Evolutionary conservation across 2,888 invertebrate genomes (phyloP).

Genomic region (Lumbricus terrestris): DNA sequence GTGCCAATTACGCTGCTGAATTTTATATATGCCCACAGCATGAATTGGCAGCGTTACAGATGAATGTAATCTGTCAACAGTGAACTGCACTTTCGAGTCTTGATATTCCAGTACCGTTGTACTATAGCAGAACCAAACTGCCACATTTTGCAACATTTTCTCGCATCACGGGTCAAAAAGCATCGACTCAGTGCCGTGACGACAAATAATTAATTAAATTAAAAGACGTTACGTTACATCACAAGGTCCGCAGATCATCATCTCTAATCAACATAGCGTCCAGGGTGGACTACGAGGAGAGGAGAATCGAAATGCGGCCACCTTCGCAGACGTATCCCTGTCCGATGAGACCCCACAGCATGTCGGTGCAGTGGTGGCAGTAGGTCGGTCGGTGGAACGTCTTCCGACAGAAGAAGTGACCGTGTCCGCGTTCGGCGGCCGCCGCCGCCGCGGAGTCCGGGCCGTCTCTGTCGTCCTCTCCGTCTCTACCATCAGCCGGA

Average conservation of each 20-base stretch:
- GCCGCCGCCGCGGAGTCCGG: slow-evolving; percentile 8
- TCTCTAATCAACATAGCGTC: slow-evolving; percentile 11
- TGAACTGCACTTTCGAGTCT: background rate
- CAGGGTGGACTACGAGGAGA: slow-evolving; percentile 8
- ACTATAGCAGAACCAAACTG: background rate
- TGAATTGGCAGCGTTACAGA: background rate
- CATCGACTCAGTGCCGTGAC: background rate
- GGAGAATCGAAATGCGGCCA: slow-evolving; percentile 16
- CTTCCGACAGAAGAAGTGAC: slow-evolving; percentile 99
- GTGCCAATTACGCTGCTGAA: background rate
- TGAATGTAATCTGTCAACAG: background rate
- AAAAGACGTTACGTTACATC: background rate
- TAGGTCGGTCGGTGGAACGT: slow-evolving; percentile 99
- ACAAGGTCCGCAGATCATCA: background rate
- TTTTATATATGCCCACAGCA: background rate
- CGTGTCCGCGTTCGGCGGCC: slow-evolving; percentile 58
- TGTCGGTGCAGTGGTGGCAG: slow-evolving; percentile 99
- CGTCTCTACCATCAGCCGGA: background rate
- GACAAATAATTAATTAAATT: background rate
- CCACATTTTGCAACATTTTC: background rate
- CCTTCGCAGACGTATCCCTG: slow-evolving; percentile 89
- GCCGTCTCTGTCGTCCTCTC: background rate
- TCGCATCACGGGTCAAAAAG: background rate
- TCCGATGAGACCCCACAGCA: slow-evolving; percentile 99
- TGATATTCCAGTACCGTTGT: background rate